Percentiles rank a stretch among this genome's conserved stretches.
Conservation (phyloP, 1,140 invertebrate genomes). For the Drosophila ercepeae region DNA sequence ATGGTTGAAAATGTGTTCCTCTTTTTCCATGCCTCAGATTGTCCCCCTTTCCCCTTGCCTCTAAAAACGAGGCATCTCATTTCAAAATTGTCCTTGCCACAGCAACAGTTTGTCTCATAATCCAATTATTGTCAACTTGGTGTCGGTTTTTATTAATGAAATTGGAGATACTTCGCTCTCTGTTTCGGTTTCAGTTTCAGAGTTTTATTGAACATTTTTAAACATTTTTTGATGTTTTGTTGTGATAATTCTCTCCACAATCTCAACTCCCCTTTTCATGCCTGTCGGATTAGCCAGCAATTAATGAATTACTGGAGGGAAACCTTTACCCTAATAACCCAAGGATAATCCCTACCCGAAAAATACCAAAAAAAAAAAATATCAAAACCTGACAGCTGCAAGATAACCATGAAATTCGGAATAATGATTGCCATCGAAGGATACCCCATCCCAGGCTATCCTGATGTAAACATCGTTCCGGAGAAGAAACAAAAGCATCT, state of each 20-base stretch:
- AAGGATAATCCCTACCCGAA: slow-evolving; percentile 33
- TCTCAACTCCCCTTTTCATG: background rate
- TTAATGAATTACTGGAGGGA: slow-evolving; percentile 43
- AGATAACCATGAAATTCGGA: slow-evolving; percentile 59
- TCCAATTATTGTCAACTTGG: slow-evolving; percentile 68
- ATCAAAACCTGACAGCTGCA: slow-evolving; percentile 17
- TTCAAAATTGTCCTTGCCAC: slow-evolving; percentile 22
- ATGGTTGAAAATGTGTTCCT: no score
- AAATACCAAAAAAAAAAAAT: slow-evolving; percentile 38
- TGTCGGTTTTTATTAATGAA: slow-evolving; percentile 69
- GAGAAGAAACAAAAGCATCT: slow-evolving; percentile 52
- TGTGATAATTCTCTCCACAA: background rate
- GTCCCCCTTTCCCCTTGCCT: no score
- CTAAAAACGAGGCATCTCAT: no score
- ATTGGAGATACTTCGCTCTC: slow-evolving; percentile 30
- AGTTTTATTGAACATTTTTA: slow-evolving; percentile 31
- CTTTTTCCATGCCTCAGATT: no score
- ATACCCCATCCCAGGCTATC: background rate
- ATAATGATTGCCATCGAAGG: slow-evolving; percentile 61
- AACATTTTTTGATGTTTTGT: background rate
- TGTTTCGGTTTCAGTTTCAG: slow-evolving; percentile 2
- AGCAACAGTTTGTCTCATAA: slow-evolving; percentile 56
- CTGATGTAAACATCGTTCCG: background rate
- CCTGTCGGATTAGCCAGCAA: slow-evolving; percentile 8
- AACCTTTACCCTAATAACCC: slow-evolving; percentile 31